Conservation (phyloP, 2,797 vertebrate species). For the Hipposideros larvatus region DNA sequence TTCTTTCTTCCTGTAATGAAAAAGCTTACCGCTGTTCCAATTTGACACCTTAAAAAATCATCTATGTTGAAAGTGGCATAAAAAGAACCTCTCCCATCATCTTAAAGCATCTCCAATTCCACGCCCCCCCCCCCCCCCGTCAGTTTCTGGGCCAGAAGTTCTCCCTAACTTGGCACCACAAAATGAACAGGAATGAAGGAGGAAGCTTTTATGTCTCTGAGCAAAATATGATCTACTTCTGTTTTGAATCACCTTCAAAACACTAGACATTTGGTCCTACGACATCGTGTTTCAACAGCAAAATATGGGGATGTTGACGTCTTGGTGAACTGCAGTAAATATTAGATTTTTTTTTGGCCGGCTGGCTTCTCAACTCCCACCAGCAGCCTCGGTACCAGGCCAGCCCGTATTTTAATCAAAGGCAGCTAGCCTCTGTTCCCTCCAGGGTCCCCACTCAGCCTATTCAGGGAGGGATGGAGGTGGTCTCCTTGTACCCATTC, state of each 20-base stretch:
- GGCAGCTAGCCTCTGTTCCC: background rate
- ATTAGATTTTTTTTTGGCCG: constrained; percentile 48
- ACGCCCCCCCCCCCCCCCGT: too few relatives aligned
- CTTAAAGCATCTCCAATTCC: constrained; percentile 27
- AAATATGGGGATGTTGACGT: background rate
- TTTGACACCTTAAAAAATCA: constrained; percentile 46
- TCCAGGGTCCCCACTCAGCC: background rate
- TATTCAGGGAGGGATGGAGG: background rate
- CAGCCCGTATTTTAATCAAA: constrained; percentile 52
- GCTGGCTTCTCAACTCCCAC: background rate
- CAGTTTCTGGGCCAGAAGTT: constrained; percentile 1
- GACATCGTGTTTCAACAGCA: constrained; percentile 46
- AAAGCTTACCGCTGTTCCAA: background rate
- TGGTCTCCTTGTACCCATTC: background rate
- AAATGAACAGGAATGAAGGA: background rate
- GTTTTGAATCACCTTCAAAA: constrained; percentile 74
- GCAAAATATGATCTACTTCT: constrained; percentile 56
- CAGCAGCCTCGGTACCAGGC: background rate
- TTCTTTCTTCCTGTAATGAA: constrained; percentile 12
- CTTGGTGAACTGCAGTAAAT: constrained; percentile 64
- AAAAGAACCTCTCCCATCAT: constrained; percentile 46
- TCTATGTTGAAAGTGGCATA: background rate
- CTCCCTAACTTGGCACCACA: constrained; percentile 36
- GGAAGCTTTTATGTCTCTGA: constrained; percentile 42
- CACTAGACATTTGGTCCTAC: constrained; percentile 30